Evolutionary conservation across 2,888 invertebrate genomes (phyloP).

Genomic region (Tenthredo livida): DNA sequence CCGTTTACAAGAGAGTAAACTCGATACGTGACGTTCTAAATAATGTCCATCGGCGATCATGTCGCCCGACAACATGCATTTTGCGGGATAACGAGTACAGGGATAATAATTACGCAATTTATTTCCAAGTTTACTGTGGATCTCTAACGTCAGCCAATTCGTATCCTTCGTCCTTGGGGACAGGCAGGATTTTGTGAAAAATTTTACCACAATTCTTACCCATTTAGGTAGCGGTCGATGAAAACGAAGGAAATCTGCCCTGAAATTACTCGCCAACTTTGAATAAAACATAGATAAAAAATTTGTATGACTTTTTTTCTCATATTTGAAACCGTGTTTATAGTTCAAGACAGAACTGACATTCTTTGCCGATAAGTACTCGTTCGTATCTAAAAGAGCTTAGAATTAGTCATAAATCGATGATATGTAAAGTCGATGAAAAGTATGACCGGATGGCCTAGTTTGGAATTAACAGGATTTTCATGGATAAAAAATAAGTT

Average conservation of each 20-base stretch:
- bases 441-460: not conserved
- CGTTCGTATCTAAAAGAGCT: not conserved
- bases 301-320: not conserved
- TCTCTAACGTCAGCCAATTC: not conserved
- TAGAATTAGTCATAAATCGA: not conserved
- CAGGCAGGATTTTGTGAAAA: not conserved
- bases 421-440: not conserved
- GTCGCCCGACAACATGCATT: not conserved
- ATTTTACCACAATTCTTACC: not conserved
- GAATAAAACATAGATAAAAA: not conserved
- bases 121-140: not conserved
- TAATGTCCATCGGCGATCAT: not conserved
- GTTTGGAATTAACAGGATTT: not conserved
- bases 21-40: not conserved
- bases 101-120: not conserved
- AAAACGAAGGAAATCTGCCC: not conserved
- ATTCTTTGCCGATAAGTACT: too few species aligned
- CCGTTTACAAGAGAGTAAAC: constrained; percentile 16
- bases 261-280: not conserved
- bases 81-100: not conserved
- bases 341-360: not conserved
- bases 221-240: not conserved
- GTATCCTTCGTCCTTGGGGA: not conserved
- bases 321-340: not conserved
- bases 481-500: not conserved